These are phyloP conservation scores for Emydoidea blandingii DNA, from an alignment of 2,797 vertebrate genomes.

Conservation along the genomic window DNA sequence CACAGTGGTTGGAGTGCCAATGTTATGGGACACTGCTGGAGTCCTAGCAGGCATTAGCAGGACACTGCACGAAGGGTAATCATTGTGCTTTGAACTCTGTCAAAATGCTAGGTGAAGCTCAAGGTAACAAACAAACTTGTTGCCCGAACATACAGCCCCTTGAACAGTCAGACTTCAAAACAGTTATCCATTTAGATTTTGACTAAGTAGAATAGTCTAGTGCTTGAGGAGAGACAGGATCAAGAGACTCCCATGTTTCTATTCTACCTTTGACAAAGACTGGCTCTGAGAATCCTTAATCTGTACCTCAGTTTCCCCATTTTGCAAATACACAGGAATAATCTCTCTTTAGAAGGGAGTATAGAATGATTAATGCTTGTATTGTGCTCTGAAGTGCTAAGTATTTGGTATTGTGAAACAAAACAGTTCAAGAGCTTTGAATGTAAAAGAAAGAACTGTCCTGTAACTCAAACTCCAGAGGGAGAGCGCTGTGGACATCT, in stretches of 20 bases:
- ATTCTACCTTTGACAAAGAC: background rate
- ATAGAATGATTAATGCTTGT: background rate
- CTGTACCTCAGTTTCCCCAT: background rate
- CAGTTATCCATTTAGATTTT: background rate
- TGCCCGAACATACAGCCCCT: background rate
- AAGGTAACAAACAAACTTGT: background rate
- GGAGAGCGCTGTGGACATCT: background rate
- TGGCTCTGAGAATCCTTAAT: background rate
- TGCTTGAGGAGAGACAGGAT: background rate
- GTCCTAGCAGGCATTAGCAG: background rate
- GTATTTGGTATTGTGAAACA: background rate
- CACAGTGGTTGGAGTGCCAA: background rate
- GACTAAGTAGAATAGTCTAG: background rate
- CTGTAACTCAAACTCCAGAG: background rate
- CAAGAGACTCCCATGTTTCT: background rate
- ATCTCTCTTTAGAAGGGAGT: background rate
- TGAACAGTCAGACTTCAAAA: background rate
- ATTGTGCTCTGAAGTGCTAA: background rate
- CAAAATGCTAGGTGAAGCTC: background rate
- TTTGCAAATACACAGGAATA: background rate
- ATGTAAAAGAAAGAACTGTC: background rate
- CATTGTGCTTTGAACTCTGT: background rate
- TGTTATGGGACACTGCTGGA: background rate
- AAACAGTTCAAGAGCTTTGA: background rate
- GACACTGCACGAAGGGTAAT: background rate